Base-by-base conservation (phyloP, 2,888 invertebrate species). In the Dicranocentrus wangi region DNA sequence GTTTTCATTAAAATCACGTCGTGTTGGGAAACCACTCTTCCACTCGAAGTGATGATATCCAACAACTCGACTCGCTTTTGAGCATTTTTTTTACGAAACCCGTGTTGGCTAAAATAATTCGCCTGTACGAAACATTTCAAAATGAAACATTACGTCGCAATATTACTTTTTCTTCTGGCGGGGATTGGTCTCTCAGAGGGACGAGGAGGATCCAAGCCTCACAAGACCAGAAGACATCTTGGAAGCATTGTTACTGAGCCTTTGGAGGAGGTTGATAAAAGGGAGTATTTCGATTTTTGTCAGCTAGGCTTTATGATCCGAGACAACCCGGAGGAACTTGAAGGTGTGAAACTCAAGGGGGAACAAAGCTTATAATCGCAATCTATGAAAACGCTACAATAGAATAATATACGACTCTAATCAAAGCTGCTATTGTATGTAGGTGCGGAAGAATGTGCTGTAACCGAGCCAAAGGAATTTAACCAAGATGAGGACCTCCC, bases 401-500 rank as follows among this genome's bases (percentile, higher is more conserved):
- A n/a, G n/a, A n/a, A n/a, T n/a, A n/a, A n/a, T n/a, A n/a, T n/a
- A n/a, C n/a, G n/a, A n/a, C n/a, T n/a, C n/a, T n/a, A n/a, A n/a
- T n/a, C n/a, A n/a, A n/a, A n/a, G n/a, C n/a, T n/a, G n/a, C 15
- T 21, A n/a, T 42, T 23, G 21, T 42, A n/a, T n/a, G 7, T 23
- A 65, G 68, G 25, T 17, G 43, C 68, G 15, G 53, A 60, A 10
- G 73, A 73, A 39, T 83, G 82, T 42, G 55, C 70, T 19, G 72
- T 77, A 15, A 58, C 61, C 8, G 60, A 17, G 2, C 58, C 81
- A 2, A 66, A 65, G 3, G 82, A 72, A 23, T 85, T 85, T 61
- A 81, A 83, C 17, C 8, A 28, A 1, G 25, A 76, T 5, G 60
- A 53, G 3, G 78, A 85, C 15, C 66, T 82, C n/a, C 73, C 75